A percentile compares a stretch with the other conserved stretches of the same genome.
phyloP scores from a whole-genome alignment of 2,797 vertebrate genomes.

The Liasis olivaceus region DNA sequence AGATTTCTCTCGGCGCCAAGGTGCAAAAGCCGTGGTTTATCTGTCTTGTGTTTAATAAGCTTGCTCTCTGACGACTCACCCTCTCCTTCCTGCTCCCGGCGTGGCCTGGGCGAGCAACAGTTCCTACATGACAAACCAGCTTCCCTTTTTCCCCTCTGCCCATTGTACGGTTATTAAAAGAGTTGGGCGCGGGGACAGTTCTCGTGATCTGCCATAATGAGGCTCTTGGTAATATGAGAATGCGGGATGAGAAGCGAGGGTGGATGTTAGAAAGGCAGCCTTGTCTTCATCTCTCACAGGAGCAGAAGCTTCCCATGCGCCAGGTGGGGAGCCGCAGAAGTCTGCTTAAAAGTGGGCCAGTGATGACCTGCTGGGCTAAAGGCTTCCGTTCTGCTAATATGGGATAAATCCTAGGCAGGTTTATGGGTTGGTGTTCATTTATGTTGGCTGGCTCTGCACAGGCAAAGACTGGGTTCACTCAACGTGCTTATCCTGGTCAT shows the following conservation, averaged over 20 bases:
- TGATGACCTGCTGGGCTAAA: background rate
- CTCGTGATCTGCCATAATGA: constrained; percentile 41
- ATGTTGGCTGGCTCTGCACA: background rate
- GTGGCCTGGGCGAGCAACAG: background rate
- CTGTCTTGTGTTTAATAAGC: background rate
- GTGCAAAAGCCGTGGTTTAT: background rate
- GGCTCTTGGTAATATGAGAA: constrained; percentile 57
- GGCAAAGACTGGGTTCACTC: no score
- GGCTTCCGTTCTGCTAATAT: background rate
- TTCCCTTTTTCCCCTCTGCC: constrained; percentile 23
- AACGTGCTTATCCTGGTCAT: no score
- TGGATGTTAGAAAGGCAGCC: background rate
- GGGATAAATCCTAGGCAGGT: no score
- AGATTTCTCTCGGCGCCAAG: background rate
- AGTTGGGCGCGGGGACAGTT: background rate
- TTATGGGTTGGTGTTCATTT: no score
- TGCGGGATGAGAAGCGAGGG: background rate
- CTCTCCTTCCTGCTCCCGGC: background rate
- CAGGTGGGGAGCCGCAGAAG: background rate
- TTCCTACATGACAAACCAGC: background rate
- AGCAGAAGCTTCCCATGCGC: background rate
- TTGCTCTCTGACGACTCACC: background rate
- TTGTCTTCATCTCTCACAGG: constrained; percentile 52
- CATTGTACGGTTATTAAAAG: constrained; percentile 11
- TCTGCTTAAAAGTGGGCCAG: background rate